Conservation (phyloP, 2,888 invertebrate species). For the Lysandra coridon region DNA sequence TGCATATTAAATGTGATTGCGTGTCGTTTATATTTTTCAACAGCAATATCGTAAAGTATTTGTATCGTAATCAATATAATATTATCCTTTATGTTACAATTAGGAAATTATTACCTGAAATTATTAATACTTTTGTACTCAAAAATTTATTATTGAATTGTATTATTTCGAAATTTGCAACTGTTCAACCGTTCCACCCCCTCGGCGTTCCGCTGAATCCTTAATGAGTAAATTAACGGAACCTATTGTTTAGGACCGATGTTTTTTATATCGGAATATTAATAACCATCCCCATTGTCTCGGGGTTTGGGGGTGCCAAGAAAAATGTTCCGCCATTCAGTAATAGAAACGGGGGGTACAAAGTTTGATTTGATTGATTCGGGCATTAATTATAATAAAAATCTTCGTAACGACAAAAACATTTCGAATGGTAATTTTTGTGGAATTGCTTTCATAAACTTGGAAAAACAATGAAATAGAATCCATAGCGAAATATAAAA, state of each 20-base stretch:
- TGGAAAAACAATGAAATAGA: neutral
- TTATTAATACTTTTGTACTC: neutral
- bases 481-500: neutral
- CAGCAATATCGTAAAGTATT: neutral
- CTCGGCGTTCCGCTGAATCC: constrained; percentile 69
- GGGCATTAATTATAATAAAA: constrained; percentile 78
- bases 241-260: constrained; percentile 74
- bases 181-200: constrained; percentile 44
- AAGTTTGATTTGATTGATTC: constrained; percentile 75
- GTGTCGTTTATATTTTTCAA: neutral
- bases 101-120: neutral
- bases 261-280: constrained; percentile 77
- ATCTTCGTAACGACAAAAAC: constrained; percentile 53
- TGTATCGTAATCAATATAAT: neutral
- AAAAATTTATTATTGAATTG: constrained; percentile 46
- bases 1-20: neutral
- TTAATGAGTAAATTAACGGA: constrained; percentile 79
- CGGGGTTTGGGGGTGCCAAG: constrained; percentile 52
- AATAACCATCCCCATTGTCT: constrained; percentile 75
- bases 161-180: constrained; percentile 47
- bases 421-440: constrained; percentile 5
- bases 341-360: constrained; percentile 49
- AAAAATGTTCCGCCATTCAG: constrained; percentile 52
- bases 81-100: neutral
- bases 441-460: neutral